Percentiles rank a stretch among this genome's conserved stretches.
These are phyloP conservation scores for Mixornis gularis DNA, from an alignment of 2,113 vertebrate genomes.

Conservation along the genomic window DNA sequence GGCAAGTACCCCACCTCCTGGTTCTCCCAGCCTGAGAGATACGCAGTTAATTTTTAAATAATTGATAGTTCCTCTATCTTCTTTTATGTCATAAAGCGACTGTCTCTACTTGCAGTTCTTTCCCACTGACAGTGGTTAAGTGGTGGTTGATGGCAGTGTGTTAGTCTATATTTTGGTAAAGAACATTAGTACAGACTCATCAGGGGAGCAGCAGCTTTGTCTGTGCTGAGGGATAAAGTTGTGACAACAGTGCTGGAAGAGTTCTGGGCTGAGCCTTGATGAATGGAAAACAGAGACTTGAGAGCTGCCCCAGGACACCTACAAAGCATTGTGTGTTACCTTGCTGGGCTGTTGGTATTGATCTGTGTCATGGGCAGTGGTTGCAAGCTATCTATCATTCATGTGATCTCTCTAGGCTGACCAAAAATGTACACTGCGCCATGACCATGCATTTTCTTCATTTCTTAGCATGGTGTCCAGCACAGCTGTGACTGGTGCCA, in stretches of 20 bases:
- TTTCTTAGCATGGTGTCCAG: neutral
- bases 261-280: neutral
- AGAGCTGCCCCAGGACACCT: neutral
- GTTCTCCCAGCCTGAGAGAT: neutral
- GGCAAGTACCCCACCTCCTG: neutral
- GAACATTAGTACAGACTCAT: neutral
- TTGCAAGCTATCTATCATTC: neutral
- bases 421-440: neutral
- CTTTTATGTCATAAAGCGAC: accelerated
- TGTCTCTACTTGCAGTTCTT: neutral
- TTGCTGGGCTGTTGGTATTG: neutral
- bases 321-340: neutral
- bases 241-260: neutral
- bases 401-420: neutral
- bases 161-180: neutral
- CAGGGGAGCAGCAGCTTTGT: neutral
- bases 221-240: neutral
- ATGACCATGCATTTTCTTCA: neutral
- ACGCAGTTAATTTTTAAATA: neutral
- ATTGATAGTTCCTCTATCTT: neutral
- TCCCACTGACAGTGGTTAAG: neutral
- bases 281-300: neutral
- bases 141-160: neutral
- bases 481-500: neutral
- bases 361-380: neutral